Percentiles rank a stretch among this genome's conserved stretches.
Evolutionary conservation across 2,113 vertebrate genomes (phyloP).

Genomic region (Vulpes ferrilata): DNA sequence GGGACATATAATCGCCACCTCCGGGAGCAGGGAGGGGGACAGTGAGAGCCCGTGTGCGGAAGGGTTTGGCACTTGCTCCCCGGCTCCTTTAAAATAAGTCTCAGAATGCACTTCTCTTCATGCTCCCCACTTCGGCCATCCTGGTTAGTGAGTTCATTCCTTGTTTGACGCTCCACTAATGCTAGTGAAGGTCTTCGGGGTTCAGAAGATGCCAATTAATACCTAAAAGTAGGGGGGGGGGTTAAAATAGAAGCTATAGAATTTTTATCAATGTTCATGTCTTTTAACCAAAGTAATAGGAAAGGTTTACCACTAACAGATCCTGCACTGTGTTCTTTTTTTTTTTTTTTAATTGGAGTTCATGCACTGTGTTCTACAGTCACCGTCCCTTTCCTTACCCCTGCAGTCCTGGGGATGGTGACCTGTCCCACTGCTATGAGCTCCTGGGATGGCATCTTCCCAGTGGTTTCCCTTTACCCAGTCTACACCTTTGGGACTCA

Average conservation of each 20-base stretch:
- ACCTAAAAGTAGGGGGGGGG: not conserved
- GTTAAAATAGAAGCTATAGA: not conserved
- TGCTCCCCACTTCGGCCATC: not conserved
- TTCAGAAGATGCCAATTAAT: not conserved
- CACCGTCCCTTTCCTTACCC: accelerated
- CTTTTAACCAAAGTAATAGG: not conserved
- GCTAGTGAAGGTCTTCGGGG: not conserved
- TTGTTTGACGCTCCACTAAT: not conserved
- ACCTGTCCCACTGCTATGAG: not conserved
- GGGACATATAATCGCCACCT: not conserved
- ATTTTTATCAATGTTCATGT: not conserved
- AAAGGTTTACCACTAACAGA: not conserved
- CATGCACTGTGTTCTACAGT: not conserved
- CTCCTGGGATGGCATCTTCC: not conserved
- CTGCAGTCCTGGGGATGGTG: not conserved
- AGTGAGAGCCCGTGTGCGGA: not conserved
- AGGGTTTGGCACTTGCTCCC: not conserved
- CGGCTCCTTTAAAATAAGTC: not conserved
- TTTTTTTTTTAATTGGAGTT: too few species aligned
- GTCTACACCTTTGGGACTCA: not conserved
- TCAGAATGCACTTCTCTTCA: not conserved
- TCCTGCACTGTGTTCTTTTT: not conserved
- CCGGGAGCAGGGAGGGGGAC: not conserved
- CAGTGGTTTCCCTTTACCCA: not conserved
- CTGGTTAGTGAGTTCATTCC: not conserved